These are phyloP conservation scores for Drosophila kohkoa DNA, from an alignment of 1,140 invertebrate species.

Conservation along the genomic window DNA sequence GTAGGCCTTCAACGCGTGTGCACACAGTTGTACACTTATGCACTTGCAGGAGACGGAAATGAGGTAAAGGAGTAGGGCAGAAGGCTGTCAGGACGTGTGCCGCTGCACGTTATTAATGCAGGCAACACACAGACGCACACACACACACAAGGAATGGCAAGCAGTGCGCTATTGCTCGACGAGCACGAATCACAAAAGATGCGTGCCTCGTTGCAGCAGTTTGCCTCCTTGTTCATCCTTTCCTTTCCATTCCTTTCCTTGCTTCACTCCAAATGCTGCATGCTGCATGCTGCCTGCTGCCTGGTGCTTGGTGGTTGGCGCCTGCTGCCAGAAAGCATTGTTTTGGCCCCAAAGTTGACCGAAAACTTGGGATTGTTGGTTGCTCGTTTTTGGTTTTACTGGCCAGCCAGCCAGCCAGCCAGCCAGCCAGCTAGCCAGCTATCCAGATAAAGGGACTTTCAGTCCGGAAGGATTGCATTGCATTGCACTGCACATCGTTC, in stretches of 20 bases:
- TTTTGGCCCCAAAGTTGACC: slow-evolving; percentile 82
- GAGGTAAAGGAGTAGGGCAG: no score
- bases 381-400: slow-evolving; percentile 72
- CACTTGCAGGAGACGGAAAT: slow-evolving; percentile 1
- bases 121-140: neutral
- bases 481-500: slow-evolving; percentile 43
- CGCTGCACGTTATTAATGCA: slow-evolving; percentile 49
- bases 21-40: neutral
- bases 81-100: slow-evolving; percentile 24
- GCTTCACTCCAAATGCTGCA: no score
- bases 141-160: slow-evolving; percentile 1
- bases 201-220: slow-evolving; percentile 34
- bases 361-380: slow-evolving; percentile 82
- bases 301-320: slow-evolving; percentile 25
- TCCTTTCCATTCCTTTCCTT: no score
- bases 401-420: slow-evolving; percentile 20
- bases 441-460: neutral
- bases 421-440: slow-evolving; percentile 12
- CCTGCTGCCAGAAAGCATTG: slow-evolving; percentile 53
- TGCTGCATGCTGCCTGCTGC: neutral
- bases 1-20: neutral
- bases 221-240: neutral
- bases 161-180: neutral
- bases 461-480: slow-evolving; percentile 62
- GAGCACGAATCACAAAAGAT: slow-evolving; percentile 44